Base-by-base conservation (phyloP, 2,113 vertebrate genomes). In the Notechis scutatus region DNA sequence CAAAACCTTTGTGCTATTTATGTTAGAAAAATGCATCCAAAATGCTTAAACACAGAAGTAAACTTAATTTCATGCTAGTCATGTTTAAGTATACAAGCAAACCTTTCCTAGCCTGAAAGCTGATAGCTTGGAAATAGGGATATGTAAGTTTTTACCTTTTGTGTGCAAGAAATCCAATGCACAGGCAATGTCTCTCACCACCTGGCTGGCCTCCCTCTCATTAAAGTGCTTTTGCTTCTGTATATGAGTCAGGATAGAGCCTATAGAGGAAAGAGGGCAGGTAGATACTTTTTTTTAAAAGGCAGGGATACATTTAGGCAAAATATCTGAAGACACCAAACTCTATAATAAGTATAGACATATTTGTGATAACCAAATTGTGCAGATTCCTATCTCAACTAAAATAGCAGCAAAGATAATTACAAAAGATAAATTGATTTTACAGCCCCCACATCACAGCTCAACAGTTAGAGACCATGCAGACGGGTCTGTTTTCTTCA, bases 101-200 rank as follows among this genome's bases (percentile, higher is more conserved):
- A 92, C 52, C 0, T 5, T 57, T 74, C 91, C 0, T 10, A 4
- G 54, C 85, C 61, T 8, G 7, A 54, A 56, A 2, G 89, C 0
- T 8, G 86, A 34, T 42, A 3, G 26, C 29, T 3, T 1, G 42
- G 87, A 20, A 39, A 29, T 64, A 42, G 23, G 11, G 59, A 4
- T 1, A 3, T 34, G 2, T 14, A 3, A 18, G 10, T 86, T 90
- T 56, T 81, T 24, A 99, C 99, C 99, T 98, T 99, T 99, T 69
- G 98, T 99, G 94, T 99, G 99, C 39, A 99, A 97, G 92, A 99
- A 99, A 95, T 99, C 97, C 50, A 99, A 98, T 42, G 99, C 99
- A 95, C 98, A 97, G 11, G 99, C 98, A 85, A 99, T 99, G 85
- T 99, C 99, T 94, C 95, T 97, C 89, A 99, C 99, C 45, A 99